Conservation (phyloP, 2,888 invertebrate species). For the Campoplex capitator region DNA sequence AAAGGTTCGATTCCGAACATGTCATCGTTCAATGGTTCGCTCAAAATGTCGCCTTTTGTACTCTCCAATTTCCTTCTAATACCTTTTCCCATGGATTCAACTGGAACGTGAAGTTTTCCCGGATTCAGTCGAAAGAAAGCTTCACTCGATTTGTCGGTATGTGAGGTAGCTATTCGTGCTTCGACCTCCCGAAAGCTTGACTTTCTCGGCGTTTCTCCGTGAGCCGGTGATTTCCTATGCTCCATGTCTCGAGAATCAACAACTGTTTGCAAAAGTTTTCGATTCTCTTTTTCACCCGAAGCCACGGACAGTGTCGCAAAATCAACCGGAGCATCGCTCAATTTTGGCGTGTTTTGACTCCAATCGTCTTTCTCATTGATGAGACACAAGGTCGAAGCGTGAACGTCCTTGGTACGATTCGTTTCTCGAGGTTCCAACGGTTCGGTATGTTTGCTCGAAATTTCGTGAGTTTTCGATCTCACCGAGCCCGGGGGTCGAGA, state of each 20-base stretch:
- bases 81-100: constrained; percentile 63
- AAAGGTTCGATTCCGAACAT: constrained; percentile 56
- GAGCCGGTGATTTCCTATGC: constrained; percentile 74
- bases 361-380: constrained; percentile 62
- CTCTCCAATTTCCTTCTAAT: constrained; percentile 63
- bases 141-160: constrained; percentile 64
- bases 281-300: constrained; percentile 60
- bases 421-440: constrained; percentile 63
- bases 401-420: constrained; percentile 59
- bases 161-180: constrained; percentile 58
- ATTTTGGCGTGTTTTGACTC: constrained; percentile 54
- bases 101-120: constrained; percentile 45
- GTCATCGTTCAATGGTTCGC: constrained; percentile 55
- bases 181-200: constrained; percentile 72
- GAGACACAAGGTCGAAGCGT: constrained; percentile 37
- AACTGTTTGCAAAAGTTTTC: constrained; percentile 63
- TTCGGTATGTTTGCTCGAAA: constrained; percentile 55
- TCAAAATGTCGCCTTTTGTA: constrained; percentile 58
- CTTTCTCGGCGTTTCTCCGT: constrained; percentile 74
- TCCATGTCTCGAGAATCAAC: constrained; percentile 73
- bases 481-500: constrained; percentile 20
- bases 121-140: constrained; percentile 58
- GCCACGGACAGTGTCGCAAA: constrained; percentile 47
- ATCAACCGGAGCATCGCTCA: constrained; percentile 58
- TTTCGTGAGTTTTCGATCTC: constrained; percentile 51